A percentile compares a stretch with the other conserved stretches of the same genome.
Evolutionary conservation across 2,113 vertebrate genomes (phyloP).

Genomic region (Podarcis raffonei): DNA sequence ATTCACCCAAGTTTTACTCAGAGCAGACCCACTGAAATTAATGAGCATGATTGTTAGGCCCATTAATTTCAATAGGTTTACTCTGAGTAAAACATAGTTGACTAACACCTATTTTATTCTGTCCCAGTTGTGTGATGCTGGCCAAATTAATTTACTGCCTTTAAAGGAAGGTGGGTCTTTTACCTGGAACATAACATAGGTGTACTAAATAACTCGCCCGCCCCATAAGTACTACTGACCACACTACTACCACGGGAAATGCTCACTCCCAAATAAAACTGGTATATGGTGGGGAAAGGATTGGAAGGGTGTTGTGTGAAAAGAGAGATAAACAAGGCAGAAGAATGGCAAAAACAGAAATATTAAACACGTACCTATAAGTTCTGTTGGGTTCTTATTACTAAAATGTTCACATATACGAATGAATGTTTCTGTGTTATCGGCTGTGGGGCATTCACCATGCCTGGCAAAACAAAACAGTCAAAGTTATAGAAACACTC

Average conservation of each 20-base stretch:
- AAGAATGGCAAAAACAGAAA: conserved; percentile 24
- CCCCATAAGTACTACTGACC: not conserved
- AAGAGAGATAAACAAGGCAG: conserved; percentile 10
- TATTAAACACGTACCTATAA: conserved; percentile 84
- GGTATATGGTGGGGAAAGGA: not conserved
- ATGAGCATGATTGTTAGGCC: too few species aligned
- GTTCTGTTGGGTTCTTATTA: conserved; percentile 90
- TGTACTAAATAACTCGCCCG: not conserved
- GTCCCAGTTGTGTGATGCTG: not conserved
- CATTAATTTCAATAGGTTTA: too few species aligned
- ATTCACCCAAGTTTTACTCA: not conserved
- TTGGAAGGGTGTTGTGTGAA: not conserved
- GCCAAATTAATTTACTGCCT: not conserved
- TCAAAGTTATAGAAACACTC: conserved; percentile 25
- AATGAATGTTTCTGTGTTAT: conserved; percentile 91
- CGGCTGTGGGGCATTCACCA: conserved; percentile 89
- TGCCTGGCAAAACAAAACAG: conserved; percentile 80
- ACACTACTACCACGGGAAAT: not conserved
- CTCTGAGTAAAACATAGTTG: too few species aligned
- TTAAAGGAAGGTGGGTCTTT: not conserved
- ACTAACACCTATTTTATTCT: not conserved
- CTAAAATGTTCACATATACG: conserved; percentile 89
- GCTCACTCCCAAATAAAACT: not conserved
- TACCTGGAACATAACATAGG: not conserved
- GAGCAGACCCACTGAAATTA: too few species aligned